Evolutionary conservation across 2,888 invertebrate genomes (phyloP), one percentile per base, ranked within the genome.

Genomic region (Cryptus armator): DNA sequence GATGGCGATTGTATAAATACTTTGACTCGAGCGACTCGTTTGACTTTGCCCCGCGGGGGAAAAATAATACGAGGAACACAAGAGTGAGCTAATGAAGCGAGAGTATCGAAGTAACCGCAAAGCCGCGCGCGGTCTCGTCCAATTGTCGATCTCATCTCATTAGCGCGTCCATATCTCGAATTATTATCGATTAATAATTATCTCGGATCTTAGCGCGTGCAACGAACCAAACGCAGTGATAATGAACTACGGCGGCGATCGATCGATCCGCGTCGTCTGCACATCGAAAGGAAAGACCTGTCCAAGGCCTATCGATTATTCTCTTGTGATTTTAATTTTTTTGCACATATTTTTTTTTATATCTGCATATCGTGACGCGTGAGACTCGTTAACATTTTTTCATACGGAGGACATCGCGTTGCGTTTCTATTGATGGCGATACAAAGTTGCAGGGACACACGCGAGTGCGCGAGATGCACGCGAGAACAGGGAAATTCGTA

Each of bases 331-430:
- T 48, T 16, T 16, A n/a, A 37, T 43, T 59, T 19, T 83, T 71
- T 37, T 67, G 1, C 10, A 14, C 43, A 43, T 70, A 68, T 81
- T 83, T 79, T 67, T 67, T 64, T 48, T 81, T 86, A 85, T 84
- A 86, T 37, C 37, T 87, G 81, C 84, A 83, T 80, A 74, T 74
- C 84, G 84, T 86, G 87, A 84, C 44, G 75, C 78, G 84, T 87
- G 86, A 87, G 83, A 85, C 87, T 90, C 90, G 88, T 90, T 90
- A 90, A 89, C 84, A 89, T 89, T 87, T 89, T 89, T 89, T 84
- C 56, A 29, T n/a, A 7, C 70, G 29, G 29, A 43, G 12, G 14
- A 14, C 24, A 2, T 66, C 24, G 19, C 43, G 16, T 37, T 12
- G 56, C 53, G 29, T 44, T 51, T 51, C 6, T 14, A 46, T 64